phyloP scores from a whole-genome alignment of 2,888 invertebrate genomes.

The Drosophila quinaria region DNA sequence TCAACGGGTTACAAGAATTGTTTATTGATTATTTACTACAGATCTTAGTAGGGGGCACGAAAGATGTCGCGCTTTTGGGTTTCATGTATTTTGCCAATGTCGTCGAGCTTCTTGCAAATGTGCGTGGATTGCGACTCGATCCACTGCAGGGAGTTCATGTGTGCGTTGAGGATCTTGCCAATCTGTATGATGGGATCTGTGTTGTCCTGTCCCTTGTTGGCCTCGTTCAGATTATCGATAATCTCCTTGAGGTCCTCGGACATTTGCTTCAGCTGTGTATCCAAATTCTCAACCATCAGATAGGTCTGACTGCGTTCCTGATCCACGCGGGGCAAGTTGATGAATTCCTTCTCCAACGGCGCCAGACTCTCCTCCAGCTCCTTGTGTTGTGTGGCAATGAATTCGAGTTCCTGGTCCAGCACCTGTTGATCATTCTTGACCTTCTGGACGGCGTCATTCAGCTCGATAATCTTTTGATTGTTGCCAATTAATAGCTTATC shows the following conservation, averaged over 20 bases:
- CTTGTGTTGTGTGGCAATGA: constrained; percentile 95
- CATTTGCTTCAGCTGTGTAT: constrained; percentile 97
- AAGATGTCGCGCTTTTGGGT: constrained; percentile 90
- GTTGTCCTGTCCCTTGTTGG: constrained; percentile 92
- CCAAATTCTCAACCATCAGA: constrained; percentile 94
- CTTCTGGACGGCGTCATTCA: constrained; percentile 94
- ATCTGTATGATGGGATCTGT: constrained; percentile 97
- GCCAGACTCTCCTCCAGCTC: constrained; percentile 95
- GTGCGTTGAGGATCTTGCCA: constrained; percentile 96
- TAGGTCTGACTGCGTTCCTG: constrained; percentile 97
- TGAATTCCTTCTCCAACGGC: constrained; percentile 93
- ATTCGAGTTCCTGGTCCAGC: constrained; percentile 96
- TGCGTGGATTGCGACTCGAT: constrained; percentile 94
- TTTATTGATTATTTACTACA: constrained; percentile 13
- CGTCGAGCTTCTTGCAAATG: constrained; percentile 92
- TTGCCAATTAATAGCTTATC: constrained; percentile 95
- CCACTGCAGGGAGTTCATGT: constrained; percentile 98
- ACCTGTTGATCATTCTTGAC: constrained; percentile 96
- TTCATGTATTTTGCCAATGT: constrained; percentile 92
- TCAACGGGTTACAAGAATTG: constrained; percentile 3
- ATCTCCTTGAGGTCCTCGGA: constrained; percentile 97
- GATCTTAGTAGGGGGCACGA: constrained; percentile 87
- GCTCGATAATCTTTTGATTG: constrained; percentile 95
- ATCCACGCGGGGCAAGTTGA: constrained; percentile 90
- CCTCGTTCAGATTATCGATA: constrained; percentile 96